These are phyloP conservation scores for Ceryle rudis DNA, from an alignment of 2,797 vertebrate genomes.

Conservation along the genomic window DNA sequence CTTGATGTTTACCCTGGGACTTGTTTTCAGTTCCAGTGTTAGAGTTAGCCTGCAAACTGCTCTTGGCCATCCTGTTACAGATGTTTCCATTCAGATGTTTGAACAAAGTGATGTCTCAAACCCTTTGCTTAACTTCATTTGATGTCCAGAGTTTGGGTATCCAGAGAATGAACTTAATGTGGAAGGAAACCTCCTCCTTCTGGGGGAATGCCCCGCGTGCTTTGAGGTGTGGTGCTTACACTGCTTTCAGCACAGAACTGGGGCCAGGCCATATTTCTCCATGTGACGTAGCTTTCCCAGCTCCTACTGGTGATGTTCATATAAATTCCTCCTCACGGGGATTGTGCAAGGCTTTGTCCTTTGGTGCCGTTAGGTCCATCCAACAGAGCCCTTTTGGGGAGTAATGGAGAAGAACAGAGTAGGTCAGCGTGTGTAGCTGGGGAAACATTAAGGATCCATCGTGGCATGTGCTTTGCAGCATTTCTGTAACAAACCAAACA, in stretches of 20 bases:
- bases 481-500: not conserved
- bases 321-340: accelerated
- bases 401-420: not conserved
- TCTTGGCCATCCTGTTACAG: not conserved
- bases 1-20: not conserved
- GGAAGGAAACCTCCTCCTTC: not conserved
- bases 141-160: not conserved
- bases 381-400: not conserved
- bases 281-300: not conserved
- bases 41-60: not conserved
- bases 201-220: not conserved
- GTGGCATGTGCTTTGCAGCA: not conserved
- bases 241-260: not conserved
- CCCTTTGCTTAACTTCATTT: not conserved
- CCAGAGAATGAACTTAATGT: not conserved
- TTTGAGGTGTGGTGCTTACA: not conserved
- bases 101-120: not conserved
- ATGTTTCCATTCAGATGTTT: not conserved
- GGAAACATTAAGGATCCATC: not conserved
- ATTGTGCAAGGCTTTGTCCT: not conserved
- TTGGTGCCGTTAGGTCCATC: not conserved
- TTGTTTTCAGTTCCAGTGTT: not conserved
- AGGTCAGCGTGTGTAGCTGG: not conserved
- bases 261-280: not conserved
- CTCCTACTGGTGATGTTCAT: not conserved